Evolutionary conservation across 2,113 vertebrate genomes (phyloP).

Genomic region (Pelusios castaneus): DNA sequence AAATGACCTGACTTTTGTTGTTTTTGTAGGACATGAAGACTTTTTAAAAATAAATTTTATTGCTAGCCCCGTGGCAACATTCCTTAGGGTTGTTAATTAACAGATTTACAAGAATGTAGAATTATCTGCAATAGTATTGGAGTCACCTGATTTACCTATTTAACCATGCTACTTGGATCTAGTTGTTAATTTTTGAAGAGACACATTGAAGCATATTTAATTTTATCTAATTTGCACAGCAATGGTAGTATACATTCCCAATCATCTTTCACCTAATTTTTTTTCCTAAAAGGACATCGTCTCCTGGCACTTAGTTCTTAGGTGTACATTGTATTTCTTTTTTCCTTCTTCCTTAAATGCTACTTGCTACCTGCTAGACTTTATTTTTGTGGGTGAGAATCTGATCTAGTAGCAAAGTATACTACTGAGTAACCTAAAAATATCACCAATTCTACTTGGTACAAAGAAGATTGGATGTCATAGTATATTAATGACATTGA

Average conservation of each 20-base stretch:
- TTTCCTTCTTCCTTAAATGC: background rate
- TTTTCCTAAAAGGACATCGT: background rate
- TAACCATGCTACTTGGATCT: constrained; percentile 18
- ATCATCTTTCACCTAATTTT: background rate
- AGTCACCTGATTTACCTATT: constrained; percentile 57
- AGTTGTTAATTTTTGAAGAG: constrained; percentile 50
- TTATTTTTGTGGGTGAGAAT: background rate
- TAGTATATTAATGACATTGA: background rate
- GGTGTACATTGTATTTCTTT: background rate
- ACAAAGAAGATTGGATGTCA: background rate
- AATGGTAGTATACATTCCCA: background rate
- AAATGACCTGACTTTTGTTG: background rate
- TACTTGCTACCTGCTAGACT: background rate
- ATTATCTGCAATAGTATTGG: constrained; percentile 49
- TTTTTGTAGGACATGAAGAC: background rate
- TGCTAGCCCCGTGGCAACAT: constrained; percentile 28
- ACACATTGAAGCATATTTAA: constrained; percentile 34
- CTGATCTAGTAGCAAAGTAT: background rate
- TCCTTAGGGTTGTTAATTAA: constrained; percentile 17
- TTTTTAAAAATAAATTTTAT: constrained; percentile 29
- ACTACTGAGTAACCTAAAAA: background rate
- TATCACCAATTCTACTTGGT: background rate
- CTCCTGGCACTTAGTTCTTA: background rate
- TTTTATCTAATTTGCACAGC: constrained; percentile 51
- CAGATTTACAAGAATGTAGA: constrained; percentile 33